phyloP scores from a whole-genome alignment of 2,113 vertebrate species.

The Microcebus griseorufus region DNA sequence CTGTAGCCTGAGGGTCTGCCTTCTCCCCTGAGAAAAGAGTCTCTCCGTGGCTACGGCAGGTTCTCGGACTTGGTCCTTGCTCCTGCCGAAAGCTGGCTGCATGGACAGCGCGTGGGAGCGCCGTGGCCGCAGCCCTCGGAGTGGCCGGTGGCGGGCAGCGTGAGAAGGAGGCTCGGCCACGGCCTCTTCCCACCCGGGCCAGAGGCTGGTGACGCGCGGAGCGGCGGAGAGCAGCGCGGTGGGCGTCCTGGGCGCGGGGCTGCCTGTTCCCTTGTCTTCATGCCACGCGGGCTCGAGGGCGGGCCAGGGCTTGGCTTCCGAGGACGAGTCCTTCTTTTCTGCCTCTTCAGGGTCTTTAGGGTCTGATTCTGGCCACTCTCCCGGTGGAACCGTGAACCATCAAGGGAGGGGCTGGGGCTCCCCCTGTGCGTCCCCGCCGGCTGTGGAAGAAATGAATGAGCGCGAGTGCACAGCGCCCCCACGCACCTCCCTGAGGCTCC shows the following conservation, averaged over 20 bases:
- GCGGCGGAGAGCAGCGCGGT: not conserved
- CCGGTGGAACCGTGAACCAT: too few relatives aligned
- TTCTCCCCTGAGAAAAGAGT: not conserved
- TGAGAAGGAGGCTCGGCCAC: fast-evolving
- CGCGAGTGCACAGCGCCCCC: fast-evolving
- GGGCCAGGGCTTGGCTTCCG: not conserved
- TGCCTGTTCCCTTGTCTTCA: not conserved
- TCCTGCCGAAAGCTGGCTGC: not conserved
- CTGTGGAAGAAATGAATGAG: not conserved
- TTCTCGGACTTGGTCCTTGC: not conserved
- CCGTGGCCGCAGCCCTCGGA: not conserved
- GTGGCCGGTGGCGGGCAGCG: not conserved
- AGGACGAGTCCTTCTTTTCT: not conserved
- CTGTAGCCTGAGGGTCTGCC: not conserved
- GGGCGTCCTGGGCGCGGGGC: not conserved
- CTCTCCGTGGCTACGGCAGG: not conserved
- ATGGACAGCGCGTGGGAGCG: not conserved
- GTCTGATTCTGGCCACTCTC: not conserved
- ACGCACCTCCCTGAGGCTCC: not conserved
- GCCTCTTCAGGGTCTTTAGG: not conserved
- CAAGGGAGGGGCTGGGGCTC: too few relatives aligned
- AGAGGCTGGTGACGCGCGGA: too few relatives aligned
- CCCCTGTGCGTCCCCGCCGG: fast-evolving
- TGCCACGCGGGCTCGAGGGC: not conserved
- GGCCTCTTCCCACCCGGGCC: not conserved